These are phyloP conservation scores for Channallabes apus DNA, from an alignment of 2,797 vertebrate genomes.

Conservation along the genomic window DNA sequence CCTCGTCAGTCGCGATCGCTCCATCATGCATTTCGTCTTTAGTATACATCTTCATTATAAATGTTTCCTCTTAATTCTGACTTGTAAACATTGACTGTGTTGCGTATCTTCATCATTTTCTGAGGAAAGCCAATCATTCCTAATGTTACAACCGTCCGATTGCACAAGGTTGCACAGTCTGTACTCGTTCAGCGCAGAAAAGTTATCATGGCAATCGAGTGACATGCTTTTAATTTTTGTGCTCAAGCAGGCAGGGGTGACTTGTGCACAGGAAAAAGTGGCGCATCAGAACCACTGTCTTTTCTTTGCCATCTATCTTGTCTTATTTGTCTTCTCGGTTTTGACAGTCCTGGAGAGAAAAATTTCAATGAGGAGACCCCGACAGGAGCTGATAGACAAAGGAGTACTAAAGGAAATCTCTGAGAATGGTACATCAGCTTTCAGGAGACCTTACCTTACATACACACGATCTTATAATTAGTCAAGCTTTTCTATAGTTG, in stretches of 20 bases:
- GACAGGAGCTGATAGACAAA: conserved; percentile 91
- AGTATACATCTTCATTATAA: too few species aligned
- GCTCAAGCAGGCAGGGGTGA: neutral
- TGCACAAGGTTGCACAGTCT: neutral
- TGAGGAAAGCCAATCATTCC: neutral
- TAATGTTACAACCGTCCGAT: neutral
- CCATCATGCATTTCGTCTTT: too few species aligned
- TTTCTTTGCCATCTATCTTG: neutral
- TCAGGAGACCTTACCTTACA: neutral
- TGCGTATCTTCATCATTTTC: too few species aligned
- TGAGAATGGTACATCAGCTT: conserved; percentile 80
- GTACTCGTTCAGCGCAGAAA: neutral
- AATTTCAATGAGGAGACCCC: conserved; percentile 91
- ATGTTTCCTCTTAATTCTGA: too few species aligned
- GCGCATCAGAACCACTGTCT: neutral
- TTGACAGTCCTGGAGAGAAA: conserved; percentile 88
- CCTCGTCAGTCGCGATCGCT: too few species aligned
- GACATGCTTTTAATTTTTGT: neutral
- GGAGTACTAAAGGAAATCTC: conserved; percentile 89
- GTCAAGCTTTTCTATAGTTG: neutral
- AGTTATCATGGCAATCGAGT: neutral
- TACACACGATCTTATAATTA: neutral
- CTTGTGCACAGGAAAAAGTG: neutral
- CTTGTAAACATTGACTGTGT: too few species aligned
- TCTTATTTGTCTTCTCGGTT: neutral